Conservation (phyloP, 2,113 vertebrate species). For the Laticauda colubrina region DNA sequence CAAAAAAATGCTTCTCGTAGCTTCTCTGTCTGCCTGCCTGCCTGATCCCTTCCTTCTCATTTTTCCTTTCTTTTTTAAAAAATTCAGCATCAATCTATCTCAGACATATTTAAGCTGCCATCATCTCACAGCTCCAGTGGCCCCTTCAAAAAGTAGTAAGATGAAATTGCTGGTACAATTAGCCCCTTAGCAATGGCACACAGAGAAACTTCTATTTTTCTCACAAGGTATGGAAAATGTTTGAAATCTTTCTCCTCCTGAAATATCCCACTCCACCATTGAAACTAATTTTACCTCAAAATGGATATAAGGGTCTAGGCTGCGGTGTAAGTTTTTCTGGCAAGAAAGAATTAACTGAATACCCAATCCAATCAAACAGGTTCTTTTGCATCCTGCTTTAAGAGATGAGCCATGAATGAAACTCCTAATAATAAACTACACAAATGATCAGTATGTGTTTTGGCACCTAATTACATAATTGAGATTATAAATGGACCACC, state of each 20-base stretch:
- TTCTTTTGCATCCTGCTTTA: neutral
- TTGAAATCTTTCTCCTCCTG: neutral
- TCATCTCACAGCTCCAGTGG: neutral
- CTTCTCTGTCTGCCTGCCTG: neutral
- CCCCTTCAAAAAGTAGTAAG: neutral
- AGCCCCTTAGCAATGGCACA: neutral
- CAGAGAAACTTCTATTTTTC: neutral
- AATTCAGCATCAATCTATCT: neutral
- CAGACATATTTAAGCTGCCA: neutral
- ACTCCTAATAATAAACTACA: neutral
- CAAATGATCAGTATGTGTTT: neutral
- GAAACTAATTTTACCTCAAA: neutral
- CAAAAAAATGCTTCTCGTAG: slow-evolving; percentile 43
- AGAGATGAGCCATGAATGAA: neutral
- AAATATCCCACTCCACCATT: neutral
- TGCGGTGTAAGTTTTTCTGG: neutral
- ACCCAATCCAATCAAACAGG: neutral
- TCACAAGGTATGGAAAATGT: neutral
- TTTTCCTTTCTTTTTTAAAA: neutral
- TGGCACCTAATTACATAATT: neutral
- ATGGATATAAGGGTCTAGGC: neutral
- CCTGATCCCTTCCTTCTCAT: neutral
- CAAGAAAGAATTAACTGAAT: neutral
- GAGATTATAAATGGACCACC: neutral
- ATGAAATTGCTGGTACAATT: neutral